These are phyloP conservation scores for Mythimna pallens DNA, from an alignment of 2,888 invertebrate genomes.

Conservation along the genomic window DNA sequence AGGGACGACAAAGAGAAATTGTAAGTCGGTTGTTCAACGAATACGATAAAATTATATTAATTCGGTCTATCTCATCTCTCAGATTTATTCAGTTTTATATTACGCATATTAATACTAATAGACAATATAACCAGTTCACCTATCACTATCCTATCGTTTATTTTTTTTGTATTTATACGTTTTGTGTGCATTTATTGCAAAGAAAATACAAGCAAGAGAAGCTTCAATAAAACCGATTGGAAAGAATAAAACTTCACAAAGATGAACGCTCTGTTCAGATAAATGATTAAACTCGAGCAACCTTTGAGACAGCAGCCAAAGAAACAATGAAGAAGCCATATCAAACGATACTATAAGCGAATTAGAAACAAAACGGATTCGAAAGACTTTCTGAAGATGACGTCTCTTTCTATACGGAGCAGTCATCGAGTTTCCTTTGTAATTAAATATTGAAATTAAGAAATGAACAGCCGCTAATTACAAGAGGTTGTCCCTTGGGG, in stretches of 20 bases:
- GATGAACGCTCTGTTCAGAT: constrained; percentile 52
- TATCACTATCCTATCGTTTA: no score
- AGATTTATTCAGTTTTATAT: constrained; percentile 29
- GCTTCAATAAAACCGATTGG: constrained; percentile 49
- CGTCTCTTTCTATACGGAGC: constrained; percentile 86
- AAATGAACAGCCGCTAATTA: constrained; percentile 91
- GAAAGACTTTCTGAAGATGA: constrained; percentile 88
- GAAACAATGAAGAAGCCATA: constrained; percentile 83
- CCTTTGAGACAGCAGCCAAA: constrained; percentile 83
- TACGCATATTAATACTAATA: neutral
- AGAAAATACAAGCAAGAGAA: constrained; percentile 19
- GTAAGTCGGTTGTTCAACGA: constrained; percentile 79
- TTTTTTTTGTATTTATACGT: no score
- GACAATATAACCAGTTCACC: neutral
- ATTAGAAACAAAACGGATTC: constrained; percentile 86
- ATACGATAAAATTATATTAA: constrained; percentile 83
- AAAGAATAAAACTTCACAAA: constrained; percentile 54
- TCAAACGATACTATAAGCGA: constrained; percentile 80
- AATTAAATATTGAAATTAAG: constrained; percentile 92
- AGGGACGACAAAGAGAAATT: constrained; percentile 84
- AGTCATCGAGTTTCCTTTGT: constrained; percentile 91
- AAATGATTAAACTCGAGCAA: constrained; percentile 71
- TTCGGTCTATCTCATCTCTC: constrained; percentile 62
- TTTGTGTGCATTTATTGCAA: neutral
- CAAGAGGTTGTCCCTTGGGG: constrained; percentile 90